Evolutionary conservation across 2,113 vertebrate species (phyloP).

Genomic region (Verasper variegatus): DNA sequence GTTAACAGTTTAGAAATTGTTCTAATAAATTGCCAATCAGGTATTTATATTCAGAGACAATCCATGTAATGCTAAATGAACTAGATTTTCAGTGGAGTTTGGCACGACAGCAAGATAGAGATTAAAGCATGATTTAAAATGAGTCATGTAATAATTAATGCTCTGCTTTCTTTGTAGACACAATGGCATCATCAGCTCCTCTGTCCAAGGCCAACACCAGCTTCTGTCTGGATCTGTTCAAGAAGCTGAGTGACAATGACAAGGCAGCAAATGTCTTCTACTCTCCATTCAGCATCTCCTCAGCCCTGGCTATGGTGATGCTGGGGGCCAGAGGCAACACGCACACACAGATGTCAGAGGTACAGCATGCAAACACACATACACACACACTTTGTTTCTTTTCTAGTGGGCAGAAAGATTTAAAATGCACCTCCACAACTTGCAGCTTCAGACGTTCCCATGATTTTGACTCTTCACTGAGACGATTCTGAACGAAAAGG

Average conservation of each 20-base stretch:
- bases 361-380: slow-evolving; percentile 50
- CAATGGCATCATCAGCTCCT: slow-evolving; percentile 60
- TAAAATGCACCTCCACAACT: too few species aligned
- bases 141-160: background rate
- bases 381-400: background rate
- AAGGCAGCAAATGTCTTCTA: slow-evolving; percentile 82
- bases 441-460: background rate
- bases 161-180: slow-evolving; percentile 28
- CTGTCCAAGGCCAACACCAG: slow-evolving; percentile 81
- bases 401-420: background rate
- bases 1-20: background rate
- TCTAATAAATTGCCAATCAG: background rate
- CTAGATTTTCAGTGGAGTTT: background rate
- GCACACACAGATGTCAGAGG: slow-evolving; percentile 87
- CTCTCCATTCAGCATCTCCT: slow-evolving; percentile 88
- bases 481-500: too few species aligned
- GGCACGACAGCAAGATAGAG: background rate
- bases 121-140: background rate
- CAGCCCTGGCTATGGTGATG: slow-evolving; percentile 86
- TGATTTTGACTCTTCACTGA: background rate
- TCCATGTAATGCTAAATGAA: background rate
- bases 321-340: slow-evolving; percentile 87
- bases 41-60: background rate
- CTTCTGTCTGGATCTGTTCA: slow-evolving; percentile 86
- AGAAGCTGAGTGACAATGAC: slow-evolving; percentile 76